Conservation (phyloP, 1,140 invertebrate genomes). For the Mactra quadrangularis region DNA sequence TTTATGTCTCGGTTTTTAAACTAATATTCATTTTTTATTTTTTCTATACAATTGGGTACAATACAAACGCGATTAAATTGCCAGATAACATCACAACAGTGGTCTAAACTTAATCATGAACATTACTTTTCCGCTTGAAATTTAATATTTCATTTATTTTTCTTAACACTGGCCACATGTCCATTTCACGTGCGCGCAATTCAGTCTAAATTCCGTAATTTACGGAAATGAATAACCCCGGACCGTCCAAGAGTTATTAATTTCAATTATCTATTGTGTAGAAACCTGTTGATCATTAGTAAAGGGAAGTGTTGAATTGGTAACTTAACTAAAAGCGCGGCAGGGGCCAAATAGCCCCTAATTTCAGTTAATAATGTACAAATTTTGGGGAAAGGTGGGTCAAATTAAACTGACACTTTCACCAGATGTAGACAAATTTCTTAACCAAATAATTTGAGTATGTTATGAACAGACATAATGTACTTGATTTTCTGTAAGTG, state of each 20-base stretch:
- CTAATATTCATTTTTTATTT: no score
- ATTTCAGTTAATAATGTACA: constrained; percentile 30
- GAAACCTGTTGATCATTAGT: constrained; percentile 21
- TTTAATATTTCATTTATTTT: constrained; percentile 24
- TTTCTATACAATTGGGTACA: no score
- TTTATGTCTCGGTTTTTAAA: no score
- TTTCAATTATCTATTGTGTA: constrained; percentile 49
- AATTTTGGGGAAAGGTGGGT: constrained; percentile 14
- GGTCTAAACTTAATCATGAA: neutral
- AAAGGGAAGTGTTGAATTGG: constrained; percentile 6
- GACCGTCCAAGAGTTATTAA: constrained; percentile 51
- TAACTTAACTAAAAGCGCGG: constrained; percentile 34
- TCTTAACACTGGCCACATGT: constrained; percentile 16
- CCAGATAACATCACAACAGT: no score
- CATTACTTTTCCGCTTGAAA: neutral
- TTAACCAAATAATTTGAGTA: no score
- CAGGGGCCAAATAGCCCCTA: constrained; percentile 28
- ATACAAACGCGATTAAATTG: no score
- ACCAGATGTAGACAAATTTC: neutral
- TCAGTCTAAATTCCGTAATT: neutral
- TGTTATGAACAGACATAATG: no score
- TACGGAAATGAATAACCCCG: constrained; percentile 41
- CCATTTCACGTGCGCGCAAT: neutral
- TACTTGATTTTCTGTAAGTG: no score
- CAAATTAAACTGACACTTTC: constrained; percentile 43